Evolutionary conservation across 2,797 vertebrate genomes (phyloP).

Genomic region (Artibeus jamaicensis): DNA sequence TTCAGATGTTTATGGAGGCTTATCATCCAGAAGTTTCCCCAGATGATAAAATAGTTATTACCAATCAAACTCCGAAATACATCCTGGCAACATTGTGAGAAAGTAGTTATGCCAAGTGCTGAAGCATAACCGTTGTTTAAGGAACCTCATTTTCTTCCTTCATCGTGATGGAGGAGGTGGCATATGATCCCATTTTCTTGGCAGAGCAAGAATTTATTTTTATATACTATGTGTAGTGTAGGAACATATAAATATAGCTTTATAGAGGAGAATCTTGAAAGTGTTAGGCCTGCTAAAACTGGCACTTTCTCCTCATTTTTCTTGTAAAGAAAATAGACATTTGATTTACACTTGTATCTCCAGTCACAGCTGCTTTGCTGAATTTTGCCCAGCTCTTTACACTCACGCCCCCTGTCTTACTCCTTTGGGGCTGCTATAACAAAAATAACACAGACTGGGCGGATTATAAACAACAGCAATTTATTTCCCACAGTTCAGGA

Average conservation of each 20-base stretch:
- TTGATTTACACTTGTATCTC: neutral
- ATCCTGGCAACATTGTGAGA: fast-evolving
- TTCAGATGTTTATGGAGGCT: neutral
- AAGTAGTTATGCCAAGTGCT: fast-evolving
- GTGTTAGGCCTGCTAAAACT: neutral
- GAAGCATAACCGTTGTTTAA: neutral
- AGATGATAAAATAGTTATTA: neutral
- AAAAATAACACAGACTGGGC: neutral
- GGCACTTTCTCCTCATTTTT: neutral
- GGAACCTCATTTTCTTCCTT: neutral
- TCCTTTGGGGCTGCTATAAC: neutral
- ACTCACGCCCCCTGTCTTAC: fast-evolving
- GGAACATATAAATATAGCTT: neutral
- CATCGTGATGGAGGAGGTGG: neutral
- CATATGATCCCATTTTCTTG: neutral
- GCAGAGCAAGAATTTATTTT: neutral
- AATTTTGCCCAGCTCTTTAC: neutral
- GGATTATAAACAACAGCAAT: neutral
- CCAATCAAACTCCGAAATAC: neutral
- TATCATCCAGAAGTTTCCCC: neutral
- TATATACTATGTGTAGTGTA: neutral
- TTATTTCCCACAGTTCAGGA: neutral
- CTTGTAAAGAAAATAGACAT: neutral
- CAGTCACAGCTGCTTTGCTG: neutral
- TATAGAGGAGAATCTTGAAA: neutral